A percentile compares a stretch with the other conserved stretches of the same genome.
Conservation (phyloP, 2,888 invertebrate genomes). For the Megamerina dolium region DNA sequence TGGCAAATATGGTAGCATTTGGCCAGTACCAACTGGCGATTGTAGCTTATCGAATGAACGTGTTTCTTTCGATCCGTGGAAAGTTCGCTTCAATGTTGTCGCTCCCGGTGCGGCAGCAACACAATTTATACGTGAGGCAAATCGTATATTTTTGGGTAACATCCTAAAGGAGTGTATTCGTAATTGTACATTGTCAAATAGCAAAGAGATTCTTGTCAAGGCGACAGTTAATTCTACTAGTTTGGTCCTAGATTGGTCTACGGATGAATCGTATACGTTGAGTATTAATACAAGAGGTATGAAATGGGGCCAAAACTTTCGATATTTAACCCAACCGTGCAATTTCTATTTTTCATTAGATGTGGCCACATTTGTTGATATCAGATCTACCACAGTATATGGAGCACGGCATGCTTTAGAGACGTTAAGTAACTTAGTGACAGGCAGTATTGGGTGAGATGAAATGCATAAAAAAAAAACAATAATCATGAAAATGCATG, state of each 20-base stretch:
- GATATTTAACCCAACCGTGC: too few species aligned
- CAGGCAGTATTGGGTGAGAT: conserved; percentile 31
- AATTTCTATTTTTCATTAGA: too few species aligned
- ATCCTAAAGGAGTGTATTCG: conserved; percentile 57
- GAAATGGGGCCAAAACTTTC: too few species aligned
- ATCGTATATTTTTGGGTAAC: conserved; percentile 54
- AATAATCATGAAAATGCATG: too few species aligned
- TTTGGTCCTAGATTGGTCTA: conserved; percentile 57
- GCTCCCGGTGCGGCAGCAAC: conserved; percentile 51
- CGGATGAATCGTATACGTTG: conserved; percentile 64
- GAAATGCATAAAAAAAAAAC: too few species aligned
- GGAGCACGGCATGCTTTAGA: conserved; percentile 73
- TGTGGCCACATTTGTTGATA: conserved; percentile 52
- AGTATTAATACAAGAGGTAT: conserved; percentile 56
- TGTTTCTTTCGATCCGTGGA: conserved; percentile 56
- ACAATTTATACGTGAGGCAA: conserved; percentile 54
- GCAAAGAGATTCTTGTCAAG: conserved; percentile 55
- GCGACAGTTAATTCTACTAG: conserved; percentile 53
- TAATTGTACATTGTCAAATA: conserved; percentile 50
- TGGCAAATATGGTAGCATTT: conserved; percentile 61
- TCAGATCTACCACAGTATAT: conserved; percentile 59
- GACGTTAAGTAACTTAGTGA: conserved; percentile 65
- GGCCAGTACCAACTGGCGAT: conserved; percentile 62
- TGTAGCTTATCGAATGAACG: conserved; percentile 46
- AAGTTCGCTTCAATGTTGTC: conserved; percentile 52